Conservation (phyloP, 2,797 vertebrate genomes). For the Oophaga sylvatica region DNA sequence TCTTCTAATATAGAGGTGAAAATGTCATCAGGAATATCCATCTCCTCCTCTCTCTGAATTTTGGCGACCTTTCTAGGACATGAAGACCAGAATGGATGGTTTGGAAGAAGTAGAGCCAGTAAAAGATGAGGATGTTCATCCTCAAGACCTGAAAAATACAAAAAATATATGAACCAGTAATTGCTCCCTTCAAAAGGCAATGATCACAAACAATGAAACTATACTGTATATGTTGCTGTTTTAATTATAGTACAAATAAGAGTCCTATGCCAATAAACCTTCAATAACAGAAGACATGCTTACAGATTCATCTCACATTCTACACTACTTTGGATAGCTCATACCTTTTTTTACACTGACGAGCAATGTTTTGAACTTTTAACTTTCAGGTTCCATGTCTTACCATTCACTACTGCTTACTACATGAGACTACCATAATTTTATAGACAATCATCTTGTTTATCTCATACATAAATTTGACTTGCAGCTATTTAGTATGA, state of each 20-base stretch:
- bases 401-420: no score
- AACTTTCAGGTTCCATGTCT: no score
- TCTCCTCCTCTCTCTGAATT: background rate
- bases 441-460: no score
- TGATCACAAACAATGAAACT: background rate
- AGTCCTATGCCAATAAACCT: background rate
- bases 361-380: no score
- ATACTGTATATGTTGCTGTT: background rate
- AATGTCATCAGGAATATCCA: constrained; percentile 51
- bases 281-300: background rate
- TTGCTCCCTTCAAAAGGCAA: background rate
- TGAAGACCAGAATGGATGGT: constrained; percentile 49
- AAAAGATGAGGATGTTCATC: constrained; percentile 59
- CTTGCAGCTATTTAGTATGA: no score
- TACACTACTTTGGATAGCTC: no score
- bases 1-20: constrained; percentile 50
- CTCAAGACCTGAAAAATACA: constrained; percentile 62
- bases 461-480: no score
- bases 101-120: constrained; percentile 68
- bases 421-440: no score
- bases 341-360: no score
- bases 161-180: background rate
- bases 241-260: background rate
- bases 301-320: background rate
- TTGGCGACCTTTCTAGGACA: constrained; percentile 12